phyloP scores from a whole-genome alignment of 2,797 vertebrate species.

The Myripristis jacobus region DNA sequence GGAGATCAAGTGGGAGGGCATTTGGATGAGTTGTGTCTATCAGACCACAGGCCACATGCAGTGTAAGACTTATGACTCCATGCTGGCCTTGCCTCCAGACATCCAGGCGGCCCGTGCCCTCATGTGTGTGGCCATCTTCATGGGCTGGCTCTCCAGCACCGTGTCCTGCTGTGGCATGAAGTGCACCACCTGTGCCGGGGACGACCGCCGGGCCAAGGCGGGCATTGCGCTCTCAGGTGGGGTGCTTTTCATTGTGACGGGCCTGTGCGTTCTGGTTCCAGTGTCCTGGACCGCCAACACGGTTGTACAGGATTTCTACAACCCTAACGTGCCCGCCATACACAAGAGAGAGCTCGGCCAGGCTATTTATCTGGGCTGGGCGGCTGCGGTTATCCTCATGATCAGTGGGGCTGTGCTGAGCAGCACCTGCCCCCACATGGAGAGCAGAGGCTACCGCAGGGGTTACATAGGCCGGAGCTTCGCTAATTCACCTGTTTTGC shows the following conservation, averaged over 20 bases:
- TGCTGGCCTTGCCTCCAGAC: constrained; percentile 84
- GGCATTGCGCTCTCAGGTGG: constrained; percentile 84
- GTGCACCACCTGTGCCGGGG: constrained; percentile 87
- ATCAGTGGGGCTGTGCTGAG: constrained; percentile 86
- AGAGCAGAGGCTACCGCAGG: constrained; percentile 73
- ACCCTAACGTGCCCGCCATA: constrained; percentile 82
- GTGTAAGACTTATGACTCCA: constrained; percentile 87
- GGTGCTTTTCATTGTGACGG: constrained; percentile 85
- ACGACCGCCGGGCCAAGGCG: constrained; percentile 85
- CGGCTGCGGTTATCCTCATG: constrained; percentile 82
- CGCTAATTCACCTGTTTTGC: constrained; percentile 75
- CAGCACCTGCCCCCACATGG: constrained; percentile 85
- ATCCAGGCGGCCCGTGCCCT: constrained; percentile 86
- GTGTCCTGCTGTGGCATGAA: constrained; percentile 89
- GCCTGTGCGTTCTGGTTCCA: constrained; percentile 84
- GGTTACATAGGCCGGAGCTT: constrained; percentile 82
- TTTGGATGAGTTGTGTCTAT: constrained; percentile 90
- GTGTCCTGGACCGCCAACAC: constrained; percentile 88
- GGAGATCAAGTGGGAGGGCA: constrained; percentile 87
- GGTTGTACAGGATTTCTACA: constrained; percentile 86
- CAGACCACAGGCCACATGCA: constrained; percentile 88
- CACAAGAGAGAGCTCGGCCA: constrained; percentile 87
- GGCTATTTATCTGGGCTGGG: constrained; percentile 88
- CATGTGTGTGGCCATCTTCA: constrained; percentile 87
- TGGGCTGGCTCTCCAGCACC: constrained; percentile 88